Conservation (phyloP, 1,140 invertebrate species). For the Macrobrachium rosenbergii region DNA sequence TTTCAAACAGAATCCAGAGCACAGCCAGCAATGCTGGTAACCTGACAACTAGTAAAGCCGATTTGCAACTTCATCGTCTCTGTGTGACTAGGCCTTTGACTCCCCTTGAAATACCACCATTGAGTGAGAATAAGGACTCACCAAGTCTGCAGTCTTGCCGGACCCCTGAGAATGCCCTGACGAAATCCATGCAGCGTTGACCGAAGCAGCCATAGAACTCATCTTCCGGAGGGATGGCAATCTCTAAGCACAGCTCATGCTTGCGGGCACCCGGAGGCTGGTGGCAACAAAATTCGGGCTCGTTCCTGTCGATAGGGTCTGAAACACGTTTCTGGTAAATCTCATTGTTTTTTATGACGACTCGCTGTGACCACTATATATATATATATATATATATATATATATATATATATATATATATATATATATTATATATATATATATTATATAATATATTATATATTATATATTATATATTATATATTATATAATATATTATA, state of each 20-base stretch:
- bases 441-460: too few relatives aligned
- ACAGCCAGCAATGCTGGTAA: too few relatives aligned
- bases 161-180: constrained; percentile 69
- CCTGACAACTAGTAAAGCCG: too few relatives aligned
- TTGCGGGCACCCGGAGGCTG: constrained; percentile 75
- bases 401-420: too few relatives aligned
- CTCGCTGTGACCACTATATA: too few relatives aligned
- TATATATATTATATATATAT: too few relatives aligned
- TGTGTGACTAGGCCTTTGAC: background rate
- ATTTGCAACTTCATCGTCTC: too few relatives aligned
- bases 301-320: constrained; percentile 69
- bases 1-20: too few relatives aligned
- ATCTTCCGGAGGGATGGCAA: constrained; percentile 88
- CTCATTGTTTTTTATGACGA: too few relatives aligned
- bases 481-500: too few relatives aligned
- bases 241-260: constrained; percentile 93
- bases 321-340: background rate
- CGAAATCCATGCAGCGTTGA: constrained; percentile 73
- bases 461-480: too few relatives aligned
- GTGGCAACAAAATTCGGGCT: constrained; percentile 82
- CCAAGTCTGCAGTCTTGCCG: constrained; percentile 66
- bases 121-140: background rate
- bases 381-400: too few relatives aligned
- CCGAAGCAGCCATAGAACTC: constrained; percentile 88
- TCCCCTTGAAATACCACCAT: background rate